Evolutionary conservation across 2,113 vertebrate genomes (phyloP).

Genomic region (Xiphophorus hellerii): DNA sequence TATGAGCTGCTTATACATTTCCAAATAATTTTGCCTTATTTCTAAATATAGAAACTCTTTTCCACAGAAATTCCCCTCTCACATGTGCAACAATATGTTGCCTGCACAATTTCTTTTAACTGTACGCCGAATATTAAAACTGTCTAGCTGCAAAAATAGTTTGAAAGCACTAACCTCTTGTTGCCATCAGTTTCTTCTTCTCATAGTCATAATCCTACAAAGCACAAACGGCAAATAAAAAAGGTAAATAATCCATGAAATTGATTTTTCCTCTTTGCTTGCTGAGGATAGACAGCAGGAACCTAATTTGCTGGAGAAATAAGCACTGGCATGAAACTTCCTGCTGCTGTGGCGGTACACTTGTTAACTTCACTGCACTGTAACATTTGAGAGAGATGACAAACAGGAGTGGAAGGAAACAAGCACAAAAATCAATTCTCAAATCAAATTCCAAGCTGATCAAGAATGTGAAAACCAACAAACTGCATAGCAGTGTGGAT

Average conservation of each 20-base stretch:
- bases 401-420: slow-evolving; percentile 25
- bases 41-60: background rate
- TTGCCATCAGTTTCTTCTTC: slow-evolving; percentile 82
- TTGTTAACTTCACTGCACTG: slow-evolving; percentile 33
- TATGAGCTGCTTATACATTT: background rate
- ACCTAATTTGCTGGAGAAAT: slow-evolving; percentile 38
- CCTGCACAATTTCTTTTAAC: background rate
- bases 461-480: slow-evolving; percentile 18
- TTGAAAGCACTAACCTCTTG: slow-evolving; percentile 73
- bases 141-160: slow-evolving; percentile 14
- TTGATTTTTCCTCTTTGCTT: slow-evolving; percentile 25
- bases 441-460: slow-evolving; percentile 9
- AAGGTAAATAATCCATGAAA: slow-evolving; percentile 67
- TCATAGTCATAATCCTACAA: slow-evolving; percentile 82
- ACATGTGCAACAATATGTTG: background rate
- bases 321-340: slow-evolving; percentile 26
- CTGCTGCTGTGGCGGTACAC: slow-evolving; percentile 38
- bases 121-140: background rate
- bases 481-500: slow-evolving; percentile 13
- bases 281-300: slow-evolving; percentile 24
- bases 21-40: background rate
- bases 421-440: slow-evolving; percentile 23
- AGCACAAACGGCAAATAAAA: slow-evolving; percentile 51
- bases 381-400: slow-evolving; percentile 33
- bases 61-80: background rate